Base-by-base conservation (phyloP, 1,140 invertebrate species). In the Tetramorium simillimum region DNA sequence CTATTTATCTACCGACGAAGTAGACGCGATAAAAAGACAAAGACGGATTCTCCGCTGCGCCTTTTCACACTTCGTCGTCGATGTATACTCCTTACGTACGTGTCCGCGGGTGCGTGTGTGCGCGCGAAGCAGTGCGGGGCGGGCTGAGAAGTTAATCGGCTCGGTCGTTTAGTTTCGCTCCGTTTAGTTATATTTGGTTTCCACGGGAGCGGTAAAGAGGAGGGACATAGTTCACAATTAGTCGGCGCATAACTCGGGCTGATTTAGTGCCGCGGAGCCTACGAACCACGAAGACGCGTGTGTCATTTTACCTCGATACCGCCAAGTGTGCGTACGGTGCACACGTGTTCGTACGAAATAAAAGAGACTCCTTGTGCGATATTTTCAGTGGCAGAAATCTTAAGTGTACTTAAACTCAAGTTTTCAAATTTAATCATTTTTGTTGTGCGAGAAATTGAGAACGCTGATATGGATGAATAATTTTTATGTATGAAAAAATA, bases 111-210 rank as follows among this genome's bases (percentile, higher is more conserved):
- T 43, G 43, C 21, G 46, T 28, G 77, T 21, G 46, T 24, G 49
- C 40, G 21, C n/a, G 78, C 51, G 51, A 49, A 49, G 58, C 58
- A 49, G 62, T 58, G 81, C 86, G 65, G 65, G 60, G 62, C 85
- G 82, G 69, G 85, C 77, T 90, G 90, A 94, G 91, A 84, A 91
- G 92, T 93, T 95, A 95, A 95, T 95, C 94, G 94, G 90, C 72
- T 87, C 65, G 53, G 88, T 86, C 94, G 92, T 92, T 94, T 92
- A 93, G 93, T 90, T 92, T 91, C 86, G 89, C 86, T 93, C 92
- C 92, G 92, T 92, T 93, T 94, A 94, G 94, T 95, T 95, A 95
- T 95, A 95, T 95, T 95, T 95, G 94, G 95, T 94, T 88, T 88
- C 72, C 89, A 89, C 87, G 88, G 91, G 92, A 91, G 88, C 86